phyloP scores from a whole-genome alignment of 2,113 vertebrate genomes.

The Myodes glareolus region DNA sequence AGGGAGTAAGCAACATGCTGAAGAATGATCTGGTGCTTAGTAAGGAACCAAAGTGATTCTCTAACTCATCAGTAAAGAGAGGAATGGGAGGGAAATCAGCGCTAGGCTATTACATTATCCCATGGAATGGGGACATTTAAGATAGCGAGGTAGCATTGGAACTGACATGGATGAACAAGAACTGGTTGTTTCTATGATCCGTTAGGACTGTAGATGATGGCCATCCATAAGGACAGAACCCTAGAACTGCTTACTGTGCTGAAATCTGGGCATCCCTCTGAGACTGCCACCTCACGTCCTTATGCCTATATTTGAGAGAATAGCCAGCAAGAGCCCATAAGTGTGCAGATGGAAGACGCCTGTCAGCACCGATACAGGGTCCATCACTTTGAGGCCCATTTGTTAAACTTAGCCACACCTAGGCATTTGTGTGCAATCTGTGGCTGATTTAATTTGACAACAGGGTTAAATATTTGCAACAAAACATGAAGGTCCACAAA shows the following conservation, averaged over 20 bases:
- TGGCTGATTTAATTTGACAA: neutral
- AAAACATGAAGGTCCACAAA: neutral
- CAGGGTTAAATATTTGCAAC: neutral
- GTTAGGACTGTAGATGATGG: neutral
- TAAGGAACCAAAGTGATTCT: neutral
- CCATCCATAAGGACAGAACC: neutral
- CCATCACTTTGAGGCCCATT: neutral
- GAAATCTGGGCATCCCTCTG: neutral
- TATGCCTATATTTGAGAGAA: neutral
- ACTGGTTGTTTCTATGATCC: neutral
- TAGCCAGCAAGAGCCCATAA: neutral
- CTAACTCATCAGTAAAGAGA: neutral
- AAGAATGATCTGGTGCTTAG: neutral
- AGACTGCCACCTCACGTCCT: neutral
- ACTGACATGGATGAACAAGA: neutral
- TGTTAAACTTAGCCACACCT: neutral
- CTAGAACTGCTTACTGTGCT: neutral
- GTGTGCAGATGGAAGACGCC: neutral
- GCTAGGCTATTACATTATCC: neutral
- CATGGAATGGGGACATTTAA: neutral
- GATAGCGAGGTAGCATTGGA: no score
- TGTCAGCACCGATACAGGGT: neutral
- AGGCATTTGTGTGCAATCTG: neutral
- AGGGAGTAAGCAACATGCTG: neutral
- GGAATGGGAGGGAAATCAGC: neutral